Base-by-base conservation (phyloP, 2,797 vertebrate genomes). In the Iguana delicatissima region DNA sequence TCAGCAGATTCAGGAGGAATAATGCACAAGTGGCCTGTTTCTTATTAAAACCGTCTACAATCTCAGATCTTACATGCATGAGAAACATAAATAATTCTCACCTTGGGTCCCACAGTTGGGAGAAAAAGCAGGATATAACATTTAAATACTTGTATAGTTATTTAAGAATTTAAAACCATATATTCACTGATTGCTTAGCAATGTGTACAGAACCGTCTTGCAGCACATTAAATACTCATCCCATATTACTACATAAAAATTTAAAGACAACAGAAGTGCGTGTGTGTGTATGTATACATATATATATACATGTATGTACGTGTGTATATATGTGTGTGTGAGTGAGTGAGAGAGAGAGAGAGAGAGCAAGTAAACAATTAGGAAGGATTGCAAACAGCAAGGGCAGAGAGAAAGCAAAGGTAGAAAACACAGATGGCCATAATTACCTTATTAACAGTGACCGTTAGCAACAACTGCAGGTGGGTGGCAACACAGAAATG, bases 1-100 rank as follows among this genome's bases (percentile, higher is more conserved):
- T 82, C n/a, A 8, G 29, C 80, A 35, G 55, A 16, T 6, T 59
- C 55, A 87, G 84, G 20, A 92, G 80, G 92, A 73, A n/a, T 35
- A 20, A 18, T 4, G 32, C 16, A 8, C 42, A 52, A 73, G 9
- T 4, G 1, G 46, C 14, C 29, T 52, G 16, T 26, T 9, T 10
- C 16, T 42, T 84, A 42, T 52, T 12, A 26, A 62, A 82, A 62
- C 14, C 5, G 20, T 12, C 80, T 82, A 20, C n/a, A 82, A 82
- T 9, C 42, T 46, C 38, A 67, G 83, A 69, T n/a, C 2, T 13
- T 4, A 32, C 6, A 38, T 16, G 14, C 72, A 38, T 74, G 72
- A 74, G 72, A 74, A 74, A 74, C 32, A 29, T 32, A 69, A 69
- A 10, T 29, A 32, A 69, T 69, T 32, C 67, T 14, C 67, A 69